Conservation (phyloP, 2,113 vertebrate species). For the Phycodurus eques region DNA sequence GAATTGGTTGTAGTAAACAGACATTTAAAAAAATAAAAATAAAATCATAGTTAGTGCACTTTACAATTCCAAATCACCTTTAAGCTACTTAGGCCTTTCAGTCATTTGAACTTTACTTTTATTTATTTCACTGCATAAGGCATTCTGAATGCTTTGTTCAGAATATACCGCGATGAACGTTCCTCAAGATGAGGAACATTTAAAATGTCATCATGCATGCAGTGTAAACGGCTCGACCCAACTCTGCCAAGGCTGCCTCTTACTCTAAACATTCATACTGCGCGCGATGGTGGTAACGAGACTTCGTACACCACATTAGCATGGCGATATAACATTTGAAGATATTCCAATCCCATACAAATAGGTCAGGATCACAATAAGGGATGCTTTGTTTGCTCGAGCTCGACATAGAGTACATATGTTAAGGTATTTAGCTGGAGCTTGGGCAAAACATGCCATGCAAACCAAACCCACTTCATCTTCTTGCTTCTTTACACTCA, state of each 20-base stretch:
- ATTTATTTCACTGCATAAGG: constrained; percentile 51
- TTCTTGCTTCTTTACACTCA: constrained; percentile 1
- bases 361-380: not conserved
- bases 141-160: constrained; percentile 30
- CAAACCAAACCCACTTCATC: not conserved
- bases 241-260: constrained; percentile 16
- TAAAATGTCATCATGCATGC: constrained; percentile 42
- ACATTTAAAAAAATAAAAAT: constrained; percentile 45
- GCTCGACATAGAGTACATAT: not conserved
- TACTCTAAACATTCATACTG: constrained; percentile 12
- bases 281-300: not conserved
- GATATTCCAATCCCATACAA: not conserved
- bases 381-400: not conserved
- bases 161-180: constrained; percentile 25
- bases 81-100: constrained; percentile 42
- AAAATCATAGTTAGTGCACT: constrained; percentile 54
- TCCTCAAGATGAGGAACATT: constrained; percentile 16
- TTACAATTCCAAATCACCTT: constrained; percentile 46
- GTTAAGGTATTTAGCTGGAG: not conserved
- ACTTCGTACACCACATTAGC: constrained; percentile 3
- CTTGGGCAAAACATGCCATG: constrained; percentile 2
- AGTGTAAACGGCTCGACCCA: constrained; percentile 53
- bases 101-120: constrained; percentile 16
- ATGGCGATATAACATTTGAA: constrained; percentile 5
- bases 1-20: constrained; percentile 48